phyloP scores from a whole-genome alignment of 2,888 invertebrate genomes.

The Tridacna crocea region DNA sequence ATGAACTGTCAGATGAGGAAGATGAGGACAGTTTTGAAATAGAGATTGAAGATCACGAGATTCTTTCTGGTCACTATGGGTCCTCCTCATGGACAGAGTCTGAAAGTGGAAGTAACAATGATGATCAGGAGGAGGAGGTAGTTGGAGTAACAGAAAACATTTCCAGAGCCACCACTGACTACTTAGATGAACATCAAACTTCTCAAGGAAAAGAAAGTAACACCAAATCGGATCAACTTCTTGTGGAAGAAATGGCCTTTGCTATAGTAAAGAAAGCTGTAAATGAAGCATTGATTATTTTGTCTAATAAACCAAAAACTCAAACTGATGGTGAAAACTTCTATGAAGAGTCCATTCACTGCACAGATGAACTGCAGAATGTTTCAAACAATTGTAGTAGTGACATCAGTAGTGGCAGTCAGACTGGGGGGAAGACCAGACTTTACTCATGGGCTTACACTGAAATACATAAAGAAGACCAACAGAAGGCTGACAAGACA shows the following conservation, averaged over 20 bases:
- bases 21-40: slow-evolving; percentile 18
- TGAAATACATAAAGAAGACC: neutral
- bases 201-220: neutral
- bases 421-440: neutral
- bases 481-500: too few species aligned
- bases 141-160: neutral
- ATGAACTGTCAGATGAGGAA: neutral
- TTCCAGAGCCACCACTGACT: neutral
- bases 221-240: neutral
- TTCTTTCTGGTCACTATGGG: neutral
- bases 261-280: neutral
- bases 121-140: neutral
- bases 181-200: too few species aligned
- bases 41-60: slow-evolving; percentile 26
- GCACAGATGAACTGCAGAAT: neutral
- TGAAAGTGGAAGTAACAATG: neutral
- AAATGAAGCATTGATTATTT: neutral
- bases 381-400: neutral
- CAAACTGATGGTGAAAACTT: neutral
- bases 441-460: neutral
- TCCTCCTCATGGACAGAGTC: neutral
- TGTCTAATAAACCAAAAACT: neutral
- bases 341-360: neutral
- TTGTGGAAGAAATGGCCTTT: neutral
- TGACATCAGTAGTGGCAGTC: neutral